phyloP scores from a whole-genome alignment of 2,797 vertebrate species.

The Scolopax bukidnonensis region DNA sequence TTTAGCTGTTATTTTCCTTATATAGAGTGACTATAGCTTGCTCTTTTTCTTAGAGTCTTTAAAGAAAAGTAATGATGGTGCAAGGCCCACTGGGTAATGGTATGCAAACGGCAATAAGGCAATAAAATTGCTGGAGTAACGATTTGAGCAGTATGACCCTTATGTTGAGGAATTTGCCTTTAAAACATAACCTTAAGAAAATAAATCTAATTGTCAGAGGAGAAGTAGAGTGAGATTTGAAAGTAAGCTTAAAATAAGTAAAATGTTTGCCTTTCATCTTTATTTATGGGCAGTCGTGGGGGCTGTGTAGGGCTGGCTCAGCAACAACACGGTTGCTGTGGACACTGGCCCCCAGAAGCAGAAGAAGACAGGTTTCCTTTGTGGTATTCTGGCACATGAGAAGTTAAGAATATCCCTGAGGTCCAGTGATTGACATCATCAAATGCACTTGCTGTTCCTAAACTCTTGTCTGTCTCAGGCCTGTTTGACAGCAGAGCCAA shows the following conservation, averaged over 20 bases:
- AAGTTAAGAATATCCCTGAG: constrained; percentile 28
- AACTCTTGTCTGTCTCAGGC: constrained; percentile 28
- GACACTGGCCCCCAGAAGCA: background rate
- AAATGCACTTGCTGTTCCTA: constrained; percentile 32
- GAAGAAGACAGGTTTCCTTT: background rate
- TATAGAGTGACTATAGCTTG: background rate
- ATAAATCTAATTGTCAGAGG: background rate
- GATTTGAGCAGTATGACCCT: background rate
- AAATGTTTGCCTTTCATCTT: background rate
- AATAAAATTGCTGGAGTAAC: background rate
- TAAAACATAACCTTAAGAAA: constrained; percentile 12
- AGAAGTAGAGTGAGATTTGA: background rate
- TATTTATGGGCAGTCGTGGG: background rate
- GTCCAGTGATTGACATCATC: constrained; percentile 50
- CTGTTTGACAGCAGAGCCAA: constrained; percentile 52
- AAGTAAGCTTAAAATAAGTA: background rate
- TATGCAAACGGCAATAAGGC: background rate
- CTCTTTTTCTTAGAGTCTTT: background rate
- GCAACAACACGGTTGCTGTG: background rate
- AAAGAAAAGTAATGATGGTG: background rate
- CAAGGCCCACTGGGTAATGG: background rate
- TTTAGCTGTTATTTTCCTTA: background rate
- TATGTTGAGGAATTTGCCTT: background rate
- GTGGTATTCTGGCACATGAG: background rate
- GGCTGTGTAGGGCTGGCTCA: background rate